Base-by-base conservation (phyloP, 2,888 invertebrate genomes). In the Gryllus longicercus region DNA sequence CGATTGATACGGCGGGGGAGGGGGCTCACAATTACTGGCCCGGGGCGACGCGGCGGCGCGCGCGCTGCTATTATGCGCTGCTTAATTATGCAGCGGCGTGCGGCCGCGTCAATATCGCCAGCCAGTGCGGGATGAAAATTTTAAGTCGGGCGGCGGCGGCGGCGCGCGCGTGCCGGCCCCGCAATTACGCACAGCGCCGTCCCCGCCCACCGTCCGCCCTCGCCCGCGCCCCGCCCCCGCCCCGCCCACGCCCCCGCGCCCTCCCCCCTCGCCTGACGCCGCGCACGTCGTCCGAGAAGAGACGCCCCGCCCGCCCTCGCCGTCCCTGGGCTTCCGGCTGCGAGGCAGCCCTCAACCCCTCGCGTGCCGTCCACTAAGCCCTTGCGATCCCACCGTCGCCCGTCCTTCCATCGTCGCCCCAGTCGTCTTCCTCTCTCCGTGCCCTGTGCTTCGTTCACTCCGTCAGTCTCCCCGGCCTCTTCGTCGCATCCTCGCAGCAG, bases 1-100 rank as follows among this genome's bases (percentile, higher is more conserved):
- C 76, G 76, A 76, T 76, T 76, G 76, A 76, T 76, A 76, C 25
- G 25, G 76, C 23, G 38, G 14, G 25, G 25, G 16, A 16, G 25
- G 16, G 76, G 25, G 38, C 76, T 25, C 38, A 76, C 76, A 76
- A 76, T 76, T 76, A 76, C 38, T 76, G 76, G 76, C 76, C 76
- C 76, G 21, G 25, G 76, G 76, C 76, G 76, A 18, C 77, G 18
- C 77, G 14, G 77, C n/a, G 38, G 77, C 38, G 23, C 38, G 23
- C 21, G 38, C 18, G 49, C 77, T 18, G 49, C 75, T 25, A 63
- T 63, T 11, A 11, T 63, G 63, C n/a, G 63, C 63, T 63, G 63
- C 63, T 63, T 63, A 63, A 63, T 63, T 63, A 63, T 63, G 63
- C 63, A 63, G 63, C 63, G 63, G n/a, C 63, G 63, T 63, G 63